Conservation (phyloP, 2,113 vertebrate species). For the Oreochromis niloticus region DNA sequence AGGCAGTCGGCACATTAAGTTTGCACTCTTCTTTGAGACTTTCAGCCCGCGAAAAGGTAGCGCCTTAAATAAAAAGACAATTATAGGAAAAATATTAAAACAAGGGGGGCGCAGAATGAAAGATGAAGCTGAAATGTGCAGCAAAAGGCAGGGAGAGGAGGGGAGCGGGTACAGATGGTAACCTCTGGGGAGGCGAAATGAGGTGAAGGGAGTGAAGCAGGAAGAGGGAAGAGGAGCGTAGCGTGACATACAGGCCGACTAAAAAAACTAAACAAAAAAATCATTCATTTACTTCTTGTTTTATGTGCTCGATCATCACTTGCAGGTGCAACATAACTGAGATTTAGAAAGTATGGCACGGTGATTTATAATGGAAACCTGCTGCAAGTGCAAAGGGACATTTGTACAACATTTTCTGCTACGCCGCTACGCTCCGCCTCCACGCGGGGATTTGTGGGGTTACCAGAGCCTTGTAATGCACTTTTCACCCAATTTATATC, state of each 20-base stretch:
- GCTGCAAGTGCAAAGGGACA: not conserved
- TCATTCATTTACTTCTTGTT: not conserved
- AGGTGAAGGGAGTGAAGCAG: constrained; percentile 45
- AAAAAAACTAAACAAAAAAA: not conserved
- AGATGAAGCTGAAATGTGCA: not conserved
- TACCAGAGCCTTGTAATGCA: constrained; percentile 20
- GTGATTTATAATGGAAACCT: not conserved
- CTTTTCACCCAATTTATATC: constrained; percentile 43
- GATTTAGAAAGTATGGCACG: not conserved
- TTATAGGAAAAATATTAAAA: not conserved
- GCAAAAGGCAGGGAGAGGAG: not conserved
- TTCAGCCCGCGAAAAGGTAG: not conserved
- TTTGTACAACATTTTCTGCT: constrained; percentile 2
- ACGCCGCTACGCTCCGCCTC: not conserved
- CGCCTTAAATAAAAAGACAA: not conserved
- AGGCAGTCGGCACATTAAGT: constrained; percentile 26
- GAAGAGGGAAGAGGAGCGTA: constrained; percentile 12
- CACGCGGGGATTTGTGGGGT: constrained; percentile 7
- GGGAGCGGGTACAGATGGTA: constrained; percentile 9
- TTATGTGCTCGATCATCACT: not conserved
- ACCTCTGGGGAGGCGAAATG: constrained; percentile 49
- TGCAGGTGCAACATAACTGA: constrained; percentile 9
- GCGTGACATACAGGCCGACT: constrained; percentile 44
- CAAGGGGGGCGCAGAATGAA: not conserved
- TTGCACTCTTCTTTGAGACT: not conserved